Conservation (phyloP, 1,140 invertebrate species). For the Holotrichia oblita region DNA sequence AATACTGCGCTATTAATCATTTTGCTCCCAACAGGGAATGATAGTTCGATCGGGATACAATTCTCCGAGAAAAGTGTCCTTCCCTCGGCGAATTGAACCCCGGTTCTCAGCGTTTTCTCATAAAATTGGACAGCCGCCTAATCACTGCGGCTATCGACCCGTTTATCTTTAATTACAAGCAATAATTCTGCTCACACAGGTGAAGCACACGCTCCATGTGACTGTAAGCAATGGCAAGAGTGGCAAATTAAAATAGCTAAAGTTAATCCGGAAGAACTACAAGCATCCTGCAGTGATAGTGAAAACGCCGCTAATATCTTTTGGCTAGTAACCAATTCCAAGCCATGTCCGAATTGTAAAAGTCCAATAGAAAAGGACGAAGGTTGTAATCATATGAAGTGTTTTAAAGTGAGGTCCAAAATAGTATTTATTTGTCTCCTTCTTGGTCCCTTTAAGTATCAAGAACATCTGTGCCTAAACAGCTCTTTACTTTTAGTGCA, state of each 20-base stretch:
- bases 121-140: no score
- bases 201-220: slow-evolving; percentile 76
- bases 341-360: slow-evolving; percentile 78
- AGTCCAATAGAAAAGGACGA: slow-evolving; percentile 82
- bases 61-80: no score
- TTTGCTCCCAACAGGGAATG: no score
- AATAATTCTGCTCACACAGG: slow-evolving; percentile 52
- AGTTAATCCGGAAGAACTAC: slow-evolving; percentile 73
- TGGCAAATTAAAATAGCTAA: slow-evolving; percentile 74
- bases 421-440: not conserved
- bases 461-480: not conserved
- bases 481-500: slow-evolving; percentile 66
- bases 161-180: not conserved
- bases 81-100: no score
- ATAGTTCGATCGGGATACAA: no score
- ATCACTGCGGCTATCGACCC: no score
- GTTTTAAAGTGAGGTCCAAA: slow-evolving; percentile 69
- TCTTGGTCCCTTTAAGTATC: no score
- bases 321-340: slow-evolving; percentile 80
- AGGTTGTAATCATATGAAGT: slow-evolving; percentile 83
- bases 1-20: no score
- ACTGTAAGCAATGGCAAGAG: slow-evolving; percentile 72
- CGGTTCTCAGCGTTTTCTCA: no score
- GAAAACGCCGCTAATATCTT: slow-evolving; percentile 77
- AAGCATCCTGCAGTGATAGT: slow-evolving; percentile 67